phyloP scores from a whole-genome alignment of 2,113 vertebrate genomes.

The Larimichthys crocea region DNA sequence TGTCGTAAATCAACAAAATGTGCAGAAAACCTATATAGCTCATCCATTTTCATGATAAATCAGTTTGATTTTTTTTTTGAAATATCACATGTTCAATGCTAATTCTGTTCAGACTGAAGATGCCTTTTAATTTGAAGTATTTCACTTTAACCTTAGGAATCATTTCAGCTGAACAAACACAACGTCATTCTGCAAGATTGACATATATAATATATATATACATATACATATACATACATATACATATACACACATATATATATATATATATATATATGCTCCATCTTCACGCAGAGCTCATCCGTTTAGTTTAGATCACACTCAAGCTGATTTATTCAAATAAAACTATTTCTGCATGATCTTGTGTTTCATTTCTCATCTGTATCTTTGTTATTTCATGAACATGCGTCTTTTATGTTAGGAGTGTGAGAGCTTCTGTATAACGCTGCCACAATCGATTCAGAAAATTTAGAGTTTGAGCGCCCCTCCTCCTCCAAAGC shows the following conservation, averaged over 20 bases:
- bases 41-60: background rate
- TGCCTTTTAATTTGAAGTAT: background rate
- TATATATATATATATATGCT: too few relatives aligned
- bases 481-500: constrained; percentile 28
- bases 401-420: background rate
- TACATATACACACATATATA: too few relatives aligned
- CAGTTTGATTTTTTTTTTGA: background rate
- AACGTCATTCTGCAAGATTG: too few relatives aligned
- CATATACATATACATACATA: too few relatives aligned
- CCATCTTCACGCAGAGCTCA: background rate
- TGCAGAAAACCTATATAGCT: too few relatives aligned
- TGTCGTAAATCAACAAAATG: background rate
- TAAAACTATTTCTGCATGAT: background rate
- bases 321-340: background rate
- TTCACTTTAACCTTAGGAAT: too few relatives aligned
- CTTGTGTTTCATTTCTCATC: background rate
- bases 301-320: background rate
- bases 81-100: background rate
- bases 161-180: background rate
- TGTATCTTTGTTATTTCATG: background rate
- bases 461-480: constrained; percentile 41
- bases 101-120: background rate
- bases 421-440: background rate
- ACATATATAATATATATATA: too few relatives aligned
- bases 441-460: constrained; percentile 34